These are phyloP conservation scores for Steinernema hermaphroditum DNA, from an alignment of 2,888 invertebrate species.

Conservation along the genomic window DNA sequence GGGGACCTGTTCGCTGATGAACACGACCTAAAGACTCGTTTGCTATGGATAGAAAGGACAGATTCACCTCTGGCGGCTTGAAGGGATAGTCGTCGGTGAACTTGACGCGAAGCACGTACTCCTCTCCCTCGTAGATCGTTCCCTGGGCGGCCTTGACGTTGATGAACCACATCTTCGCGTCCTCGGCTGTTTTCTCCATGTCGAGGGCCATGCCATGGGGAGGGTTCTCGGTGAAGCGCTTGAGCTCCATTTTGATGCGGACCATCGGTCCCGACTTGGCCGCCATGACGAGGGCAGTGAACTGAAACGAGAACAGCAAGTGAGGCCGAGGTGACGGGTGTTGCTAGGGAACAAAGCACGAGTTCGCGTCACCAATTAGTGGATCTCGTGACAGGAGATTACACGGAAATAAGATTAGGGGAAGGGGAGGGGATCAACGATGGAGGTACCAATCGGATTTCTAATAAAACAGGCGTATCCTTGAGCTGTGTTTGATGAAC, in stretches of 20 bases:
- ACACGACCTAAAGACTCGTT: conserved; percentile 1
- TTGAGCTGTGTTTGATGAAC: too few relatives aligned
- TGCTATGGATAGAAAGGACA: too few relatives aligned
- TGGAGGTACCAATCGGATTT: too few relatives aligned
- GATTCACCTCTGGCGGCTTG: conserved; percentile 1
- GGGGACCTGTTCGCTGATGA: not conserved
- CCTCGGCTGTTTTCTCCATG: not conserved
- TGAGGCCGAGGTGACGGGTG: too few relatives aligned
- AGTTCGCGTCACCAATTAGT: too few relatives aligned
- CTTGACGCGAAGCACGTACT: not conserved
- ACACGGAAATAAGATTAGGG: too few relatives aligned
- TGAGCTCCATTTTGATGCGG: not conserved
- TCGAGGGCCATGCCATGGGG: not conserved
- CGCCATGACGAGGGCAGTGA: too few relatives aligned
- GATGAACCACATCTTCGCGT: conserved; percentile 2
- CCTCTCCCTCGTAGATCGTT: conserved; percentile 25
- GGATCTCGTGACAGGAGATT: too few relatives aligned
- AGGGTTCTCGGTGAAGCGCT: not conserved
- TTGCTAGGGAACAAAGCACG: too few relatives aligned
- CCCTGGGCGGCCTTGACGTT: conserved; percentile 17
- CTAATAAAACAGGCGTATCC: too few relatives aligned
- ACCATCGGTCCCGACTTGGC: not conserved
- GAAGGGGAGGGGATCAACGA: too few relatives aligned
- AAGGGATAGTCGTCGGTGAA: conserved; percentile 10
- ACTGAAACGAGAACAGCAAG: too few relatives aligned